phyloP scores from a whole-genome alignment of 2,888 invertebrate genomes.

The Hofmannophila pseudospretella region DNA sequence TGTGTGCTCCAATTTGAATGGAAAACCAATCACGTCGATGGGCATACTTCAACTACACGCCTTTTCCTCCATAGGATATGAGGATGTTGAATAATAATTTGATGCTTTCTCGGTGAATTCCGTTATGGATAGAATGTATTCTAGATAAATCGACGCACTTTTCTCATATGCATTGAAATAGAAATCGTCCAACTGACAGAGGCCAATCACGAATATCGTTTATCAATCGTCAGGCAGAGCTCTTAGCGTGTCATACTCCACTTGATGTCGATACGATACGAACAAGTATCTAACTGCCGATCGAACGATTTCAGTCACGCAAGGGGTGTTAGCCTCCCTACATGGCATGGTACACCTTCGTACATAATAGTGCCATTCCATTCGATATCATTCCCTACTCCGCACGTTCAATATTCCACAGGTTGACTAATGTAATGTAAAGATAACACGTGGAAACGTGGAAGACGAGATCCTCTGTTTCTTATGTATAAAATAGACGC shows the following conservation, averaged over 20 bases:
- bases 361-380: conserved; percentile 26
- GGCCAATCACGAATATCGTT: conserved; percentile 51
- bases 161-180: conserved; percentile 23
- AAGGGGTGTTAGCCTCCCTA: conserved; percentile 25
- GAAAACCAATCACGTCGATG: not conserved
- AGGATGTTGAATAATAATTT: too few species aligned
- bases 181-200: conserved; percentile 31
- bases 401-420: conserved; percentile 29
- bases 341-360: conserved; percentile 27
- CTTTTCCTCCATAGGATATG: too few species aligned
- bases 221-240: conserved; percentile 50
- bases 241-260: conserved; percentile 59
- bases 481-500: conserved; percentile 16
- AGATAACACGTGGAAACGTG: conserved; percentile 30
- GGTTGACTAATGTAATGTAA: conserved; percentile 42
- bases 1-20: not conserved
- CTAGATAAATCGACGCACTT: conserved; percentile 16
- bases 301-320: conserved; percentile 56
- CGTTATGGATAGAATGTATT: too few species aligned
- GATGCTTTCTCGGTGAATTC: too few species aligned
- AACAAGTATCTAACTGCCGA: conserved; percentile 38
- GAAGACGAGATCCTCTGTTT: conserved; percentile 13
- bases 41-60: too few species aligned
- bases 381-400: conserved; percentile 26
- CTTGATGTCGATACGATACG: conserved; percentile 52